Evolutionary conservation across 2,797 vertebrate genomes (phyloP).

Genomic region (Semotilus atromaculatus): DNA sequence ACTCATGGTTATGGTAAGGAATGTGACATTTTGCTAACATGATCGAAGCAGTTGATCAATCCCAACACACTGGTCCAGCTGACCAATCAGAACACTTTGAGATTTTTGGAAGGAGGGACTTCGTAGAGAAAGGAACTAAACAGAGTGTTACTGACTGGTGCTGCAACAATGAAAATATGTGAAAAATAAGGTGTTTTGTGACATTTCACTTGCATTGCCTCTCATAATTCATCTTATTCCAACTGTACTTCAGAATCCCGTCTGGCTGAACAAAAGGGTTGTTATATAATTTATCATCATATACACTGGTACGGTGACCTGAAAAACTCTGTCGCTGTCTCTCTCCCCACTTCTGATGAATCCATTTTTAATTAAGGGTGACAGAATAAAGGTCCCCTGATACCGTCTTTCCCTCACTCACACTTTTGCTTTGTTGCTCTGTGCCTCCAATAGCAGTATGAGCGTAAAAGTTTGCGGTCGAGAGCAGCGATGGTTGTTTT

Average conservation of each 20-base stretch:
- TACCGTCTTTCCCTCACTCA: slow-evolving; percentile 27
- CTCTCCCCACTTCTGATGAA: slow-evolving; percentile 73
- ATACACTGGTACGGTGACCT: slow-evolving; percentile 74
- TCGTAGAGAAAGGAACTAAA: background rate
- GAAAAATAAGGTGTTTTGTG: background rate
- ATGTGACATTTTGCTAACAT: no score
- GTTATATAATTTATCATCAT: slow-evolving; percentile 78
- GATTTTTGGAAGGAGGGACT: background rate
- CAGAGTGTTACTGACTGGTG: background rate
- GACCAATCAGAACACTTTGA: background rate
- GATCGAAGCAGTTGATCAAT: no score
- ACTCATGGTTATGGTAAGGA: no score
- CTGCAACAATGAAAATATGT: background rate
- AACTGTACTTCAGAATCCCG: slow-evolving; percentile 25
- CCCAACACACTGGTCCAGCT: background rate
- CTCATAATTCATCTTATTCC: slow-evolving; percentile 31
- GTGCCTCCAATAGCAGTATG: background rate
- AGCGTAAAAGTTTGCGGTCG: background rate
- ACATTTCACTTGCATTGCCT: background rate
- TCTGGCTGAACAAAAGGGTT: slow-evolving; percentile 65
- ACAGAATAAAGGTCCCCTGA: slow-evolving; percentile 65
- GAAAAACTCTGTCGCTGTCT: slow-evolving; percentile 72
- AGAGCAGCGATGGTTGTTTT: background rate
- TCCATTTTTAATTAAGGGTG: slow-evolving; percentile 79
- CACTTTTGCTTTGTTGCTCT: slow-evolving; percentile 16